Conservation (phyloP, 2,888 invertebrate species). For the Sympetrum striolatum region DNA sequence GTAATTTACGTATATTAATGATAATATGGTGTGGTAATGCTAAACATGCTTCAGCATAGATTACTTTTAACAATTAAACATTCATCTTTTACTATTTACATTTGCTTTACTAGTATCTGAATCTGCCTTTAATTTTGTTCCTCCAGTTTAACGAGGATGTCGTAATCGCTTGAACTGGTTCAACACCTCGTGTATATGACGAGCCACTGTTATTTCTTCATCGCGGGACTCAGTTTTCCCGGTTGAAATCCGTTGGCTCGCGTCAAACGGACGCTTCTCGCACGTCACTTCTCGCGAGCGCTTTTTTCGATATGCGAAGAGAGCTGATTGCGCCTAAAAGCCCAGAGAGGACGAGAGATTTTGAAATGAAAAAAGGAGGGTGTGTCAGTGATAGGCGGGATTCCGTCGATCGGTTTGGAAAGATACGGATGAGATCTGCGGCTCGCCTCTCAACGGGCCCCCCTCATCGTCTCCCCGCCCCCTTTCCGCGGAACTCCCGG, state of each 20-base stretch:
- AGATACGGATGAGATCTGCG: neutral
- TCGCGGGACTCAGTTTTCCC: neutral
- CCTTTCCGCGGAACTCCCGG: neutral
- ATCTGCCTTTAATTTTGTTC: too few species aligned
- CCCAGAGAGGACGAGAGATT: neutral
- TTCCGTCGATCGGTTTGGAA: neutral
- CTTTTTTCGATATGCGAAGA: neutral
- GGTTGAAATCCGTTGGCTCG: neutral
- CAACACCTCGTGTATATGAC: too few species aligned
- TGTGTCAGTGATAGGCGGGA: too few species aligned
- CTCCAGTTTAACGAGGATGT: too few species aligned
- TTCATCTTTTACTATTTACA: too few species aligned
- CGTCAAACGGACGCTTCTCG: neutral
- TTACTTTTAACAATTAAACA: too few species aligned
- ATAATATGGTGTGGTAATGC: too few species aligned
- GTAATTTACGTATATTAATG: too few species aligned
- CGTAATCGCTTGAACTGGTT: too few species aligned
- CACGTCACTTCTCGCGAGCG: neutral
- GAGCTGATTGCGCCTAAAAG: neutral
- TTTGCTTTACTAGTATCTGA: too few species aligned
- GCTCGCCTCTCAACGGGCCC: conserved; percentile 18
- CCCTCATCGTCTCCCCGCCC: conserved; percentile 19
- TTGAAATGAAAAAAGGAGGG: neutral
- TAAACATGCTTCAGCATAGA: too few species aligned
- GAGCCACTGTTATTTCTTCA: neutral